phyloP scores from a whole-genome alignment of 2,888 invertebrate genomes.

The Ommatoiulus sabulosus region DNA sequence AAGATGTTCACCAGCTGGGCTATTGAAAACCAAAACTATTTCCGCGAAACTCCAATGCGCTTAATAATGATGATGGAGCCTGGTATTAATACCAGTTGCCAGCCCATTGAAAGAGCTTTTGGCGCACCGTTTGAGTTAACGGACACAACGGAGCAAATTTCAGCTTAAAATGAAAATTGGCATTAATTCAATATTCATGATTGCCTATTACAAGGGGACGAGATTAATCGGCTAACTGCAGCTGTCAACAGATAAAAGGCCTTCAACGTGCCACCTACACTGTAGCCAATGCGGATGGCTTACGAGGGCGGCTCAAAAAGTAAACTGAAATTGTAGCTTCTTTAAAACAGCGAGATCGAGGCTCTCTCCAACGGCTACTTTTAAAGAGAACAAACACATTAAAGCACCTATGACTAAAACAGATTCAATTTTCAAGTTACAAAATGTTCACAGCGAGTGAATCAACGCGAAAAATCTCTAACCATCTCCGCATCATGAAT shows the following conservation, averaged over 20 bases:
- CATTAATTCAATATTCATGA: conserved; percentile 48
- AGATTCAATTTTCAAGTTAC: background rate
- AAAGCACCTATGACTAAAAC: background rate
- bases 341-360: background rate
- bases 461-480: background rate
- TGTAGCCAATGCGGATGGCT: background rate
- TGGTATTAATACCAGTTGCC: conserved; percentile 37
- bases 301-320: background rate
- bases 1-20: conserved; percentile 29
- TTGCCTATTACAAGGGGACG: conserved; percentile 14
- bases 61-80: conserved; percentile 6
- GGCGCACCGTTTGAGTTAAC: conserved; percentile 3
- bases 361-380: background rate
- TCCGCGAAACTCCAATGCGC: conserved; percentile 9
- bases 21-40: conserved; percentile 47
- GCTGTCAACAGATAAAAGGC: conserved; percentile 38
- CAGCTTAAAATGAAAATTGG: conserved; percentile 41
- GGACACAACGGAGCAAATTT: conserved; percentile 10
- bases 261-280: background rate
- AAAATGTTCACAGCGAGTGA: background rate
- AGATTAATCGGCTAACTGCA: conserved; percentile 44
- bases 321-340: background rate
- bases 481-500: no score
- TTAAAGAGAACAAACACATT: background rate
- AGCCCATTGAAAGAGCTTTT: conserved; percentile 15